A percentile compares a stretch with the other conserved stretches of the same genome.
Evolutionary conservation across 2,888 invertebrate species (phyloP).

Genomic region (Eulithis testata): DNA sequence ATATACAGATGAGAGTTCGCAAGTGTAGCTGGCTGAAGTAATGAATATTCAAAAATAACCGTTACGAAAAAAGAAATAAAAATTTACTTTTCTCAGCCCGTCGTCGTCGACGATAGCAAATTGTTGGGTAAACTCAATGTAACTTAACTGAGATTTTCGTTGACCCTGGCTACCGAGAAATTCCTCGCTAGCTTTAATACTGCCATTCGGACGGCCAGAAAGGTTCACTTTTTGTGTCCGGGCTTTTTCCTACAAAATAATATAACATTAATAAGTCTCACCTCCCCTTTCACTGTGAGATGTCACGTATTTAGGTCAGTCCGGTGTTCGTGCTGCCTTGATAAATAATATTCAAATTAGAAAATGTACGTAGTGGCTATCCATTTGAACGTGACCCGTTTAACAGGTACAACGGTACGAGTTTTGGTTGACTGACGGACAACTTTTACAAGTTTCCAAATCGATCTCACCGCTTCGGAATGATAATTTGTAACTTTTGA

Average conservation of each 20-base stretch:
- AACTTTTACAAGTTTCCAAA: constrained; percentile 16
- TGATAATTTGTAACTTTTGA: neutral
- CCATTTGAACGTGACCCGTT: constrained; percentile 49
- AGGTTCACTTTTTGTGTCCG: constrained; percentile 66
- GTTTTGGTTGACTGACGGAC: constrained; percentile 22
- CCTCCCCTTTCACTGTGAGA: constrained; percentile 60
- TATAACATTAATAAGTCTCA: constrained; percentile 74
- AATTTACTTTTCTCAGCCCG: constrained; percentile 12
- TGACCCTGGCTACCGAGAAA: constrained; percentile 48
- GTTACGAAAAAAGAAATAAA: constrained; percentile 14
- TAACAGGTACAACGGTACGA: constrained; percentile 10
- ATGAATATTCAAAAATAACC: constrained; percentile 28
- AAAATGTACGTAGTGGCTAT: constrained; percentile 47
- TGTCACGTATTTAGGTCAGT: constrained; percentile 64
- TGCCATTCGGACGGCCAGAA: constrained; percentile 69
- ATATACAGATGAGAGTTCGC: constrained; percentile 28
- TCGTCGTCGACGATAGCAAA: constrained; percentile 16
- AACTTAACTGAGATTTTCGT: constrained; percentile 51
- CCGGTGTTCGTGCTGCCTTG: constrained; percentile 54
- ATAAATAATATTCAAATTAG: constrained; percentile 59
- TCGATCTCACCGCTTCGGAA: constrained; percentile 1
- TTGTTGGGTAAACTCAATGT: constrained; percentile 42
- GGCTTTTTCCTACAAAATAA: constrained; percentile 66
- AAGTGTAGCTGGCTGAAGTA: constrained; percentile 14
- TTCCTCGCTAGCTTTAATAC: constrained; percentile 64